These are phyloP conservation scores for Xestoiulus laeticollis DNA, from an alignment of 2,888 invertebrate genomes.

Conservation along the genomic window DNA sequence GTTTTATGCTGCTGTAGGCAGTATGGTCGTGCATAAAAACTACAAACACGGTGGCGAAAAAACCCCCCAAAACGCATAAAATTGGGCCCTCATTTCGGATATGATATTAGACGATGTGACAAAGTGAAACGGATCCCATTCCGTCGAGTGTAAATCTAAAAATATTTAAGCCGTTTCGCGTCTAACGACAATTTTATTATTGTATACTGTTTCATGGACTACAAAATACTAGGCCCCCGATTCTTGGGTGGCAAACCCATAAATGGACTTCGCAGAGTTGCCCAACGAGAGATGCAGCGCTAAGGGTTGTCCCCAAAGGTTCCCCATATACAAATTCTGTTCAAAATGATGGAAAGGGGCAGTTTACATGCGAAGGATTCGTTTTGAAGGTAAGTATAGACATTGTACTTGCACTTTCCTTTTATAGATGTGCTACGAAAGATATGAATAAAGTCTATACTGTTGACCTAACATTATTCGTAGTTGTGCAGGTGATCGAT, in stretches of 20 bases:
- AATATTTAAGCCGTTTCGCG: conserved; percentile 29
- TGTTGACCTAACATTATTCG: no score
- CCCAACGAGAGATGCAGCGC: background rate
- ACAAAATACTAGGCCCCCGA: conserved; percentile 3
- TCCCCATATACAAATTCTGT: background rate
- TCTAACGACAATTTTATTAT: conserved; percentile 22
- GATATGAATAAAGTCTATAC: no score
- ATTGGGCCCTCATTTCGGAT: conserved; percentile 32
- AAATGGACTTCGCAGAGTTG: background rate
- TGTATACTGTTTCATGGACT: conserved; percentile 29
- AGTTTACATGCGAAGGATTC: no score
- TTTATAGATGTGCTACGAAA: no score
- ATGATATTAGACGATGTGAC: conserved; percentile 30
- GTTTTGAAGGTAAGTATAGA: no score
- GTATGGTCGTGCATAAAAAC: background rate
- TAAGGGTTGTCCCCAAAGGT: background rate
- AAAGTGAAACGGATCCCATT: conserved; percentile 33
- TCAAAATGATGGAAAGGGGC: background rate
- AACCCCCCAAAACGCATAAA: conserved; percentile 23
- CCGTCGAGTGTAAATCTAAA: conserved; percentile 34
- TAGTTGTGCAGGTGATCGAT: no score
- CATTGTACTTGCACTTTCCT: no score
- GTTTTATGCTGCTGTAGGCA: conserved; percentile 29
- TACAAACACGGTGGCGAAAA: background rate
- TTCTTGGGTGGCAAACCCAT: conserved; percentile 33